Evolutionary conservation across 92 coral and sea anemone genomes (phyloP), one percentile per base, ranked within the genome.

Genomic region (Zoanthus sansibaricus): DNA sequence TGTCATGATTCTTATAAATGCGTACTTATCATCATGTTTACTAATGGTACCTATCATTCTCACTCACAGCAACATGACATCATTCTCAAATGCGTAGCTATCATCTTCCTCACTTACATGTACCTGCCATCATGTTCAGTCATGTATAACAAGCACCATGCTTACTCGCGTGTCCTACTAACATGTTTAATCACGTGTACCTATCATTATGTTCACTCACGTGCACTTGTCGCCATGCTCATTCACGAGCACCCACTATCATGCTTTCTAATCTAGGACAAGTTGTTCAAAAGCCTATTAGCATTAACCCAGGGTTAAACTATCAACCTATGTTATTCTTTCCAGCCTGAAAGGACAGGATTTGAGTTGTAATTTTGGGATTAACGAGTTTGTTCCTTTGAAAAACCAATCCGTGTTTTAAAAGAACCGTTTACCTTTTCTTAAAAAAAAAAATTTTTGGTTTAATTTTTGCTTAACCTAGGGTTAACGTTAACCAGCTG

Each of bases 11-110:
- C n/a, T 58, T 15, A 58, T 18, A 0, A 4, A 58, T 13, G 10
- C 58, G 10, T 58, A 58, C 20, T 25, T 59, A 17, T 59, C 66
- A 59, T 17, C 52, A 16, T 2, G 20, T 0, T 18, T 14, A 46
- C 6, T 45, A 44, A 20, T 3, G 16, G 20, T 49, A 96, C 98
- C 96, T 95, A 55, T 89, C 94, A 84, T 96, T 91, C n/a, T 58
- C 66, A 14, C 17, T 58, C 18, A 20, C 9, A 8, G 16, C 21
- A 15, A n/a, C 69, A 31, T 62, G 69, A n/a, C 69, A 62, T 62
- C 69, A 62, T n/a, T 62, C 69, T 3, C 66, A 15, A 5, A 15
- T 11, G 6, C 15, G 66, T 58, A 58, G 5, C 18, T 11, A 17
- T 59, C 66, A 59, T 59, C 66, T 14, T 59, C 20, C 18, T 59